These are phyloP conservation scores for Corvus moneduloides DNA, from an alignment of 2,113 vertebrate species.

Conservation along the genomic window DNA sequence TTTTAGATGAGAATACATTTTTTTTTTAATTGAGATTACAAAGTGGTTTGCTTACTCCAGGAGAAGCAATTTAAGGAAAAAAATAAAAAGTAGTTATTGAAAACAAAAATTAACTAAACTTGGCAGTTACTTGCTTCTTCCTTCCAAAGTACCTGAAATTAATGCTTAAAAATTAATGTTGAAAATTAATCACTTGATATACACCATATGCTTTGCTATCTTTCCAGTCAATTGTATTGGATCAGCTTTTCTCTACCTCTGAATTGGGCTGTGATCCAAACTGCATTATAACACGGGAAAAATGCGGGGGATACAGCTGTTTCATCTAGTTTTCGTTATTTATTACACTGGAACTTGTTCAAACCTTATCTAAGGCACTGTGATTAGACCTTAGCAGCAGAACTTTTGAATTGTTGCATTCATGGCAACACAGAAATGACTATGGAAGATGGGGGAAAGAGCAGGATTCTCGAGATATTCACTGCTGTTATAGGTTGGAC, in stretches of 20 bases:
- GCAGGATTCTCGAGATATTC: background rate
- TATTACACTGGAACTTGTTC: background rate
- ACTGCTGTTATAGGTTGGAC: background rate
- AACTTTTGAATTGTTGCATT: background rate
- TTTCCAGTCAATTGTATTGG: slow-evolving; percentile 30
- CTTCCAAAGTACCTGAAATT: slow-evolving; percentile 25
- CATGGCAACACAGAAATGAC: background rate
- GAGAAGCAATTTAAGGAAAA: background rate
- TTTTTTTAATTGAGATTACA: background rate
- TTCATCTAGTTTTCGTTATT: background rate
- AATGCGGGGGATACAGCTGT: background rate
- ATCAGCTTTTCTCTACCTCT: slow-evolving; percentile 21
- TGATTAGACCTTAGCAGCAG: background rate
- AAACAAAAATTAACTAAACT: slow-evolving; percentile 10
- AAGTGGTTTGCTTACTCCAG: background rate
- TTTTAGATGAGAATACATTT: background rate
- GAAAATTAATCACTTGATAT: slow-evolving; percentile 39
- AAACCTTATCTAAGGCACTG: background rate
- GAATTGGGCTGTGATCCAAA: slow-evolving; percentile 13
- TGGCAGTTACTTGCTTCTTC: slow-evolving; percentile 27
- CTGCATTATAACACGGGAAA: background rate
- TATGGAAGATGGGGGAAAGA: background rate
- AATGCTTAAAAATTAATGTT: slow-evolving; percentile 51
- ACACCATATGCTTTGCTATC: slow-evolving; percentile 27
- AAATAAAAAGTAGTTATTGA: background rate